Base-by-base conservation (phyloP, 1,140 invertebrate species). In the Lordiphosa clarofinis region DNA sequence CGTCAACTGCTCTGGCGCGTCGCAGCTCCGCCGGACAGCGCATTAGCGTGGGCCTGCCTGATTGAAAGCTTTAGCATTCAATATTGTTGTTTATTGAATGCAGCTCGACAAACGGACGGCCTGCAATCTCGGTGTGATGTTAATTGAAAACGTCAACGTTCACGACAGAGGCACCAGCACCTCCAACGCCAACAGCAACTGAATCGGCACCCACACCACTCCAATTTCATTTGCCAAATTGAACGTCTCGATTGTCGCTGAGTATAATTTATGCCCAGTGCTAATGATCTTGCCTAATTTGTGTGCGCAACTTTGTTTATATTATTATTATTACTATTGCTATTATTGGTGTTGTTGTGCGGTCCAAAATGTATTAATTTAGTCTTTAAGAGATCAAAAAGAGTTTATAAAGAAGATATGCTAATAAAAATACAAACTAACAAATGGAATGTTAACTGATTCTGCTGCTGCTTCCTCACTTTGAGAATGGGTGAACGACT, bases 21-120 rank as follows among this genome's bases (percentile, higher is more conserved):
- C 90, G 56, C 89, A 91, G 54, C 88, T 91, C 72, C 65, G 90
- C 40, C 33, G 48, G 64, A 42, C 86, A 84, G 62, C 81, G 86
- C 15, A 49, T 88, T 47, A 87, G 73, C 74, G 86, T 88, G 65
- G 86, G 86, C 5, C 53, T 88, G 39, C 86, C 86, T 21, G 86
- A 88, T 65, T 88, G 73, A 87, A 44, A 6, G 40, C 42, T 24
- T n/a, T 31, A 38, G 33, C 33, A 42, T 12, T 44, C 4, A 21
- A 24, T 62, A 55, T 53, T 54, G 40, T 21, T 56, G 52, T 44
- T 56, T 57, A 52, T 50, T 65, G 52, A 62, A 52, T 79, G 74
- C 73, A 79, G 11, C 28, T 47, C n/a, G 46, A 65, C 62, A 54
- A 8, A 46, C 19, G 24, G 10, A 35, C 60, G 38, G 31, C 10